A percentile compares a stretch with the other conserved stretches of the same genome.
Conservation (phyloP, 2,113 vertebrate genomes). For the Atlantisia rogersi region DNA sequence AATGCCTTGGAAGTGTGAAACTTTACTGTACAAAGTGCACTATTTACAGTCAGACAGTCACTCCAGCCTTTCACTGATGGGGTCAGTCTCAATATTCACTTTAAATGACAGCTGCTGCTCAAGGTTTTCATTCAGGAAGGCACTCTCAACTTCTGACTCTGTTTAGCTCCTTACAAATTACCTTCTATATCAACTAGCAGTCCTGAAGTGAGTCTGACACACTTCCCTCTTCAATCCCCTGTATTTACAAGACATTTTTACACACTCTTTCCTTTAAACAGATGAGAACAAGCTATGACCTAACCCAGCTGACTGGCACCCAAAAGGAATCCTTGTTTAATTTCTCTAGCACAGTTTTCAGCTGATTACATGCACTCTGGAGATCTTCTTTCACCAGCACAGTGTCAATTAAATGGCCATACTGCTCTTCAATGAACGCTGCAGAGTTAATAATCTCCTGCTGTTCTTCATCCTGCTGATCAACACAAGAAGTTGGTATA, state of each 20-base stretch:
- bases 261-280: not conserved
- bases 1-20: not conserved
- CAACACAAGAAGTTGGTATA: not conserved
- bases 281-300: constrained; percentile 64
- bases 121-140: constrained; percentile 31
- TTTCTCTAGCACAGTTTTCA: constrained; percentile 82
- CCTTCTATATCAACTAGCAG: not conserved
- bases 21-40: not conserved
- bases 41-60: not conserved
- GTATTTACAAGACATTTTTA: constrained; percentile 33
- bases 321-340: constrained; percentile 85
- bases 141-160: not conserved
- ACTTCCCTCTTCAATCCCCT: not conserved
- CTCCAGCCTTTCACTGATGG: not conserved
- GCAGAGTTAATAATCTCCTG: constrained; percentile 87
- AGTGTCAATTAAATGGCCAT: constrained; percentile 87
- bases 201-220: not conserved
- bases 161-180: not conserved
- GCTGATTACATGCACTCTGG: constrained; percentile 80
- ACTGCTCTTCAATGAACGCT: constrained; percentile 84
- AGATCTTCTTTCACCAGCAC: constrained; percentile 88
- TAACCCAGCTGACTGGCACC: constrained; percentile 90
- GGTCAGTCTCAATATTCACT: not conserved
- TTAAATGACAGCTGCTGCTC: not conserved
- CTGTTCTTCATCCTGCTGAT: constrained; percentile 85